phyloP scores from a whole-genome alignment of 1,140 invertebrate species.

The Eubasilissa regina region DNA sequence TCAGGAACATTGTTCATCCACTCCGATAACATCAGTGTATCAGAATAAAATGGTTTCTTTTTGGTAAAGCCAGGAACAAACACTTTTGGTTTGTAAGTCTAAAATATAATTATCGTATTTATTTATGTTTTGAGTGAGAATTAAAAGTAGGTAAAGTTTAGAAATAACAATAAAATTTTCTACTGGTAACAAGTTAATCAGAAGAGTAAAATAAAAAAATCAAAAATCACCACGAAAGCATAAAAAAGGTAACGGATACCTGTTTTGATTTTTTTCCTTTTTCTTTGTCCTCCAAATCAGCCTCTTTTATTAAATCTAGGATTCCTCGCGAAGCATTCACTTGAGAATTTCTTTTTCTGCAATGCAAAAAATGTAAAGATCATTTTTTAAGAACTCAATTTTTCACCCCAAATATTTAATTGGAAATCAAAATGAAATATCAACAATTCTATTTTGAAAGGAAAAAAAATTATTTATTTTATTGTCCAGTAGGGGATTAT shows the following conservation, averaged over 20 bases:
- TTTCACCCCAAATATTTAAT: background rate
- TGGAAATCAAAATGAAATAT: background rate
- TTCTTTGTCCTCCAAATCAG: conserved; percentile 56
- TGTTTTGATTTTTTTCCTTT: conserved; percentile 32
- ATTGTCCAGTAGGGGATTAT: background rate
- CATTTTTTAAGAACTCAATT: background rate
- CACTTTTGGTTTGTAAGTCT: conserved; percentile 67
- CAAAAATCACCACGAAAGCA: background rate
- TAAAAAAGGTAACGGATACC: conserved; percentile 5
- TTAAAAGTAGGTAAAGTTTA: background rate
- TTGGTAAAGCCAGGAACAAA: conserved; percentile 69
- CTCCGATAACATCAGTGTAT: conserved; percentile 83
- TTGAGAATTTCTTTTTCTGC: conserved; percentile 59
- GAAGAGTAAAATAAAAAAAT: background rate
- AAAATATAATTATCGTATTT: conserved; percentile 49
- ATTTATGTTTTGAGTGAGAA: background rate
- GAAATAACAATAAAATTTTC: no score
- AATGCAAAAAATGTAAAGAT: conserved; percentile 37
- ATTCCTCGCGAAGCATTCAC: conserved; percentile 65
- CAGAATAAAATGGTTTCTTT: conserved; percentile 62
- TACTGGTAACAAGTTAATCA: background rate
- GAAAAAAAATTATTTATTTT: background rate
- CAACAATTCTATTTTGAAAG: background rate
- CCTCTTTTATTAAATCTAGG: conserved; percentile 62
- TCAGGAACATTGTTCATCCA: conserved; percentile 91